Evolutionary conservation across 2,797 vertebrate genomes (phyloP).

Genomic region (Cercopithecus diana): DNA sequence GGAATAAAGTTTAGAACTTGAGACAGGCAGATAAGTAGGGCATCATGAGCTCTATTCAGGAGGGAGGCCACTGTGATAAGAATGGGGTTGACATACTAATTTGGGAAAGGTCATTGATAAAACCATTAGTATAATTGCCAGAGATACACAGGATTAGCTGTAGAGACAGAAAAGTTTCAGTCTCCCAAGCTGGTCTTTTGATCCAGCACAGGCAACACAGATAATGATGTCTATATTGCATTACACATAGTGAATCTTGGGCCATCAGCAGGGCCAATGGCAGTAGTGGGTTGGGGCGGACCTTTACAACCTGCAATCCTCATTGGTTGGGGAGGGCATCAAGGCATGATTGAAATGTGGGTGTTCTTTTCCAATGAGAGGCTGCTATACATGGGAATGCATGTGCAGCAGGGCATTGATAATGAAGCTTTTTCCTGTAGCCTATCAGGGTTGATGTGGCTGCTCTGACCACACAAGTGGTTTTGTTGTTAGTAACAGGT

Average conservation of each 20-base stretch:
- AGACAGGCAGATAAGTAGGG: neutral
- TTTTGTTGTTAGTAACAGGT: neutral
- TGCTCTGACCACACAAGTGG: neutral
- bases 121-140: neutral
- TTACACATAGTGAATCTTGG: neutral
- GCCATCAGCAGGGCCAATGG: neutral
- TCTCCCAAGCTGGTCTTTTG: neutral
- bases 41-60: neutral
- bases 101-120: constrained; percentile 3
- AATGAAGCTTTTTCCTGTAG: neutral
- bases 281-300: neutral
- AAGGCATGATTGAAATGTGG: neutral
- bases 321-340: neutral
- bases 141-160: neutral
- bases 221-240: neutral
- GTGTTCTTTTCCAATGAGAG: neutral
- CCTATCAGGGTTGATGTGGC: neutral
- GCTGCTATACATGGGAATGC: neutral
- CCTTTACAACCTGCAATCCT: neutral
- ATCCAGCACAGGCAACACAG: neutral
- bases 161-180: neutral
- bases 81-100: neutral
- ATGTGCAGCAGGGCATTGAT: neutral
- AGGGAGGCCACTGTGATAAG: neutral
- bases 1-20: neutral